phyloP scores from a whole-genome alignment of 92 coral and sea anemone genomes.

The Epizoanthus ramosus region DNA sequence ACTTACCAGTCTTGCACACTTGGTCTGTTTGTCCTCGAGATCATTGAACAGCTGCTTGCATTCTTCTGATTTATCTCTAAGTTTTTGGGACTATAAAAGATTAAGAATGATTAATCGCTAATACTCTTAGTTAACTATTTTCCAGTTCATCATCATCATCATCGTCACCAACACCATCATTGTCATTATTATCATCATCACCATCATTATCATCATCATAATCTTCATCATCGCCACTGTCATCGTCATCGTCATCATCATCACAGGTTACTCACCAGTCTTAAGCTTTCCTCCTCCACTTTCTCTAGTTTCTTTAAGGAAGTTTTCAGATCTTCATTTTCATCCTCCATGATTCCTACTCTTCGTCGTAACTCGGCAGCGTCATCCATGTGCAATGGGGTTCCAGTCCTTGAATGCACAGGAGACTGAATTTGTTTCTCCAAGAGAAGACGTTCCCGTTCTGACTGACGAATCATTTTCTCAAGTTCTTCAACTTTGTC shows the following conservation, averaged over 20 bases:
- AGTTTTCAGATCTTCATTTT: slow-evolving; percentile 62
- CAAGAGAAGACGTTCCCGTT: slow-evolving; percentile 83
- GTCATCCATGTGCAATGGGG: slow-evolving; percentile 55
- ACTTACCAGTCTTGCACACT: slow-evolving; percentile 79
- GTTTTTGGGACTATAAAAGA: slow-evolving; percentile 65
- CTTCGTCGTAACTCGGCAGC: slow-evolving; percentile 40
- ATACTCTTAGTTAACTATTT: no score
- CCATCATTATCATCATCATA: no score
- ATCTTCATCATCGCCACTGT: no score
- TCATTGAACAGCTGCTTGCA: slow-evolving; percentile 59
- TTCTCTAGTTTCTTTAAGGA: slow-evolving; percentile 55
- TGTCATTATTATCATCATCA: no score
- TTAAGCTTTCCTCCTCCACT: slow-evolving; percentile 61
- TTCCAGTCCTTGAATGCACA: slow-evolving; percentile 58
- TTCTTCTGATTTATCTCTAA: slow-evolving; percentile 71
- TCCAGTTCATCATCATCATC: no score
- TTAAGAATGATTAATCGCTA: background rate
- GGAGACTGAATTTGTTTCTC: slow-evolving; percentile 81
- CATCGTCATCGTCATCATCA: no score
- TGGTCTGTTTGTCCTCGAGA: slow-evolving; percentile 73
- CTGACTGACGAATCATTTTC: slow-evolving; percentile 76
- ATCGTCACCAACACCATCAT: no score
- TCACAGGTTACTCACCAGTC: slow-evolving; percentile 52
- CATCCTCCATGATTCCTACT: slow-evolving; percentile 50
- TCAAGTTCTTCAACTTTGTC: slow-evolving; percentile 86